These are phyloP conservation scores for Ischnus inquisitorius DNA, from an alignment of 2,888 invertebrate genomes.

Conservation along the genomic window DNA sequence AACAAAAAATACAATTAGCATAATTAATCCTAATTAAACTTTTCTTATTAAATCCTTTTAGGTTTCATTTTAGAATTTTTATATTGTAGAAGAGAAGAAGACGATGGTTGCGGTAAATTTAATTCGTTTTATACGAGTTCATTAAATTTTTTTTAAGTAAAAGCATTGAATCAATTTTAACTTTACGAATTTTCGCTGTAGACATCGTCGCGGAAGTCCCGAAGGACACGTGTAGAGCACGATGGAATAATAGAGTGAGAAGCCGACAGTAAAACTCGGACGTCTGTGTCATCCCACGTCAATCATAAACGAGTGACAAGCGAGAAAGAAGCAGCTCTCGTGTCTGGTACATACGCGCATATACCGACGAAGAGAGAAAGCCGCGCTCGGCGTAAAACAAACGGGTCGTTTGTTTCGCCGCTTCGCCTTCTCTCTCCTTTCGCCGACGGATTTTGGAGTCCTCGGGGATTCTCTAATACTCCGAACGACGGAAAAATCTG, in stretches of 20 bases:
- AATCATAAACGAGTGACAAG: conserved; percentile 73
- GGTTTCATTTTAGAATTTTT: too few species aligned
- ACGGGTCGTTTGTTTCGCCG: conserved; percentile 69
- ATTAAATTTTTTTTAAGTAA: too few species aligned
- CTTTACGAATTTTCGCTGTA: neutral
- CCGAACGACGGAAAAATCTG: conserved; percentile 53
- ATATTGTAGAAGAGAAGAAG: too few species aligned
- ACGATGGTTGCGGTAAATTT: too few species aligned
- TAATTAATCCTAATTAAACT: too few species aligned
- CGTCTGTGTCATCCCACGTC: conserved; percentile 76
- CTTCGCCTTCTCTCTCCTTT: conserved; percentile 45
- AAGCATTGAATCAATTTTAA: too few species aligned
- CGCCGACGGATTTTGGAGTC: conserved; percentile 2
- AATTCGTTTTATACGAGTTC: too few species aligned
- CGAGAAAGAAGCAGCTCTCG: neutral
- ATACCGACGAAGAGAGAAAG: conserved; percentile 52
- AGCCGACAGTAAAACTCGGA: conserved; percentile 65
- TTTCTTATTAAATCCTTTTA: too few species aligned
- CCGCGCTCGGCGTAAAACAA: conserved; percentile 69
- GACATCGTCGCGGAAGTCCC: conserved; percentile 12
- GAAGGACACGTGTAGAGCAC: conserved; percentile 36
- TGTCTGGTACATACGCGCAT: conserved; percentile 51
- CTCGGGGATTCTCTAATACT: conserved; percentile 57
- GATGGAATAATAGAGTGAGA: conserved; percentile 54
- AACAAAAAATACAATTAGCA: too few species aligned